Percentiles rank a stretch among this genome's conserved stretches.
phyloP scores from a whole-genome alignment of 2,888 invertebrate genomes.

The Choreutis nemorana region DNA sequence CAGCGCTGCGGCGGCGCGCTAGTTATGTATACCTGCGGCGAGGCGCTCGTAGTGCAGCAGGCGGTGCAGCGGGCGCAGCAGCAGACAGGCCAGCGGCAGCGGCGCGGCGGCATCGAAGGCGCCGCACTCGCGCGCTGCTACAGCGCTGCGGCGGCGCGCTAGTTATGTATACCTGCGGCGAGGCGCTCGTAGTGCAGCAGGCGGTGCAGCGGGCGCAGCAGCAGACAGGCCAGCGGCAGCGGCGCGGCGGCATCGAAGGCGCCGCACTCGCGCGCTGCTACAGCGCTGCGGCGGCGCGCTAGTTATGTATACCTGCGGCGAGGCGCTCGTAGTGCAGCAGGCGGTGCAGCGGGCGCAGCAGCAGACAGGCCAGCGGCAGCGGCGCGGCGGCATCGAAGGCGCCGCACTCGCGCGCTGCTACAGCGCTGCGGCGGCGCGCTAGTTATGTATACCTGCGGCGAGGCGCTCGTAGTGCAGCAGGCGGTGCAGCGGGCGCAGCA shows the following conservation, averaged over 20 bases:
- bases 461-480: slow-evolving; percentile 81
- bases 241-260: slow-evolving; percentile 63
- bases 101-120: slow-evolving; percentile 74
- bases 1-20: too few species aligned
- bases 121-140: slow-evolving; percentile 71
- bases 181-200: slow-evolving; percentile 82
- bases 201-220: slow-evolving; percentile 84
- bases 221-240: slow-evolving; percentile 81
- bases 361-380: slow-evolving; percentile 81
- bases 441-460: slow-evolving; percentile 66
- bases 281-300: slow-evolving; percentile 69
- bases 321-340: slow-evolving; percentile 81
- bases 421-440: slow-evolving; percentile 77
- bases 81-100: slow-evolving; percentile 83
- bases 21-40: too few species aligned
- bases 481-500: slow-evolving; percentile 86
- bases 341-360: slow-evolving; percentile 84
- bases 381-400: slow-evolving; percentile 62
- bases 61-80: slow-evolving; percentile 81
- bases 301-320: slow-evolving; percentile 64
- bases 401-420: slow-evolving; percentile 58
- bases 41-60: slow-evolving; percentile 77
- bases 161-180: slow-evolving; percentile 36
- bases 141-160: slow-evolving; percentile 45
- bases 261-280: slow-evolving; percentile 17